Base-by-base conservation (phyloP, 2,888 invertebrate genomes). In the Tryphoninae sp. region DNA sequence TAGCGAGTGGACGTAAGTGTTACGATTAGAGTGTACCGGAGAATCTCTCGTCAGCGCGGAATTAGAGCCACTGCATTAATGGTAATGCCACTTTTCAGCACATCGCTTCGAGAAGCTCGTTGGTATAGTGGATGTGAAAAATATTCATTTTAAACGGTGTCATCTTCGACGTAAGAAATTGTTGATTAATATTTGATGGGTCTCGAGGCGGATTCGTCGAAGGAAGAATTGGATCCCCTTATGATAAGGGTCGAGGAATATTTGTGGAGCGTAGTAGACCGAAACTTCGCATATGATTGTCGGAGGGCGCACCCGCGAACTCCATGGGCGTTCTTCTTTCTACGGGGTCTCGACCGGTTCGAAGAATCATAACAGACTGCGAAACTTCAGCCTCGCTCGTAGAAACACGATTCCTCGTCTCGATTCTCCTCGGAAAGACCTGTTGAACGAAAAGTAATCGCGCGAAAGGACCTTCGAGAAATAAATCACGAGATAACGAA, bases 1-100 rank as follows among this genome's bases (percentile, higher is more conserved):
- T 85, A 85, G 81, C 85, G 74, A 75, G 64, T 65, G 61, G 80
- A 80, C 82, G 83, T 83, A 84, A 85, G 84, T 85, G 85, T 85
- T 81, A 85, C 84, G 85, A 85, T 85, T 85, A 85, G 84, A 80
- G 83, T 80, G 62, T 83, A 75, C 65, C 78, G 77, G 82, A 82
- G 82, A 82, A 80, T 77, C 49, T 74, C 69, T 72, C 67, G 71
- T 74, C 74, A 59, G 40, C 33, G 53, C n/a, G 79, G 33, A 77
- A 82, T 82, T 82, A 82, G 82, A 82, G 73, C 42, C 62, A 58
- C 72, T 51, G 68, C 72, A 78, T 78, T 72, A 78, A 78, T 78
- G 75, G 49, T 58, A 64, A 62, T 58, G 68, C 62, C 45, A 58
- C 72, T 80, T 80, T 80, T 77, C 53, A 23, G 40, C 62, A 11